These are phyloP conservation scores for Pterocles burchelli DNA, from an alignment of 2,113 vertebrate species.

Conservation along the genomic window DNA sequence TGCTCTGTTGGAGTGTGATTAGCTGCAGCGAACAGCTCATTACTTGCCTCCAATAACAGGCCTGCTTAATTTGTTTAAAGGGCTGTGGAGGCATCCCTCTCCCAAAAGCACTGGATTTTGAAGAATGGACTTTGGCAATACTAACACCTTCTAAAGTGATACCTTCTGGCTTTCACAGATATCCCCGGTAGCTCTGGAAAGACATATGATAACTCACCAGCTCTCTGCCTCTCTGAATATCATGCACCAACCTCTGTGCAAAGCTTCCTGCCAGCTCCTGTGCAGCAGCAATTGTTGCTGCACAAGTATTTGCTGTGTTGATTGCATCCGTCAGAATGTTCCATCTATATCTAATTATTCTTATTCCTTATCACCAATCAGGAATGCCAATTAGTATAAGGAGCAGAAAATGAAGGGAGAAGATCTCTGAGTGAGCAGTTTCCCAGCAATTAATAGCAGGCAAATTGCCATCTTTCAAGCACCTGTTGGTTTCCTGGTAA, in stretches of 20 bases:
- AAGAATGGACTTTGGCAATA: neutral
- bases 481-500: constrained; percentile 45
- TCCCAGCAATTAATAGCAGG: constrained; percentile 63
- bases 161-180: neutral
- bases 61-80: neutral
- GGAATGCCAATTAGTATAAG: constrained; percentile 50
- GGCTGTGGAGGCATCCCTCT: neutral
- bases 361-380: constrained; percentile 30
- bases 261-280: neutral
- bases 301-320: neutral
- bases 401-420: constrained; percentile 31
- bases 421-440: constrained; percentile 59
- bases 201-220: neutral
- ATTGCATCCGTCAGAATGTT: constrained; percentile 28
- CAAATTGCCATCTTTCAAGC: constrained; percentile 55
- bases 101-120: fast-evolving
- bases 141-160: neutral
- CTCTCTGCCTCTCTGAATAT: neutral
- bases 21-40: neutral
- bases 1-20: neutral
- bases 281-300: neutral
- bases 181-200: neutral
- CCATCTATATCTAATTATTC: constrained; percentile 4
- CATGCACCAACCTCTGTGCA: neutral
- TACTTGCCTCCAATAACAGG: neutral